These are phyloP conservation scores for Echinometra lucunter DNA, from an alignment of 53 echinoderm and acorn worm genomes.

Conservation along the genomic window DNA sequence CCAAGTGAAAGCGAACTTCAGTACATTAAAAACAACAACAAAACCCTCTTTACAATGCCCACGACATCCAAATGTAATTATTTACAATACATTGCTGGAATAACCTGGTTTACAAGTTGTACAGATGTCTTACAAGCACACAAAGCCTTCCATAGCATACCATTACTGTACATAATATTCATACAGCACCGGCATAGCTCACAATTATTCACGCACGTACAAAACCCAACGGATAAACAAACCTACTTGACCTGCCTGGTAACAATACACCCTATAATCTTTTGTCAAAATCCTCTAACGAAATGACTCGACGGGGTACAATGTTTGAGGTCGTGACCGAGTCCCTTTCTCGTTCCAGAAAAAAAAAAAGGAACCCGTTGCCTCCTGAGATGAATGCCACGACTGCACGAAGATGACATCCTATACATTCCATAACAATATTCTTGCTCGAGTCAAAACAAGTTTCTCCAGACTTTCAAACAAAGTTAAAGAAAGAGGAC, in stretches of 20 bases:
- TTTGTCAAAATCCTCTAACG: background rate
- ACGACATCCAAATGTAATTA: too few species aligned
- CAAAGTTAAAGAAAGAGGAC: background rate
- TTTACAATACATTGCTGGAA: too few species aligned
- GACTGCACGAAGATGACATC: background rate
- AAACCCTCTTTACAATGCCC: too few species aligned
- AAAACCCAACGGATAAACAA: constrained; percentile 53
- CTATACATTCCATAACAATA: constrained; percentile 14
- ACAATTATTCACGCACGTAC: background rate
- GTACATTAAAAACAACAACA: too few species aligned
- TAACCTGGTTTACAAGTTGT: background rate
- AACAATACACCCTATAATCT: constrained; percentile 44
- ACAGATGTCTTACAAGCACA: background rate
- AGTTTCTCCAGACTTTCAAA: background rate
- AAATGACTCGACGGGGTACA: constrained; percentile 50
- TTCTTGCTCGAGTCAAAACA: background rate
- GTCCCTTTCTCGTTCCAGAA: background rate
- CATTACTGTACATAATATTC: constrained; percentile 20
- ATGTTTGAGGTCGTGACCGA: constrained; percentile 45
- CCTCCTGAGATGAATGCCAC: background rate
- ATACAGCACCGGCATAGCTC: constrained; percentile 5
- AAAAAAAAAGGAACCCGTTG: background rate
- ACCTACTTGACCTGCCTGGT: constrained; percentile 39
- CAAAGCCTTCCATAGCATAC: background rate
- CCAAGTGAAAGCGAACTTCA: too few species aligned